A percentile compares a stretch with the other conserved stretches of the same genome.
These are phyloP conservation scores for Notocelia uddmanniana DNA, from an alignment of 2,888 invertebrate genomes.

Conservation along the genomic window DNA sequence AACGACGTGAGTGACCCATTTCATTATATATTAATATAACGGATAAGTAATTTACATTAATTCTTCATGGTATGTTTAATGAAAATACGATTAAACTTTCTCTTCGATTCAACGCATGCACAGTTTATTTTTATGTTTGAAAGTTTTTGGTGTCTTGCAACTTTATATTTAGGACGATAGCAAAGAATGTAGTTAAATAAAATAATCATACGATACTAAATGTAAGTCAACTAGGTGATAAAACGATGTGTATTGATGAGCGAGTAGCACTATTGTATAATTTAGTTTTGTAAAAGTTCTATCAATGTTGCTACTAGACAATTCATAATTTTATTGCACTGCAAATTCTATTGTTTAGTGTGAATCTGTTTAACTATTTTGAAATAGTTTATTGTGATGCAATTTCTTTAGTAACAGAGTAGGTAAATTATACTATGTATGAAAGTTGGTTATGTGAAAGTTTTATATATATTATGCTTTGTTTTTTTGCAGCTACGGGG, in stretches of 20 bases:
- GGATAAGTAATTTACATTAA: no score
- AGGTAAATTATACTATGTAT: constrained; percentile 33
- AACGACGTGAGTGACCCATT: no score
- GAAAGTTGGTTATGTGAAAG: constrained; percentile 37
- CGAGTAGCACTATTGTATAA: constrained; percentile 70
- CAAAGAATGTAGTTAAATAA: constrained; percentile 55
- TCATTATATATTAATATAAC: no score
- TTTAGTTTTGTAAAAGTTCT: constrained; percentile 44
- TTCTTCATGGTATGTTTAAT: not conserved
- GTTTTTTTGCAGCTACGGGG: constrained; percentile 7
- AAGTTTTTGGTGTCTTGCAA: constrained; percentile 29
- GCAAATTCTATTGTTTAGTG: constrained; percentile 18
- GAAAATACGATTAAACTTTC: not conserved
- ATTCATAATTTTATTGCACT: constrained; percentile 30
- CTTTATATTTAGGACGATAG: constrained; percentile 42
- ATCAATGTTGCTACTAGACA: constrained; percentile 50
- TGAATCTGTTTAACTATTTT: constrained; percentile 28
- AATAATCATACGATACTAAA: constrained; percentile 63
- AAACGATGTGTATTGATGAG: constrained; percentile 57
- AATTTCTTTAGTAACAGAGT: constrained; percentile 25
- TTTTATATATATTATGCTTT: constrained; percentile 23
- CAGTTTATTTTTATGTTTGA: constrained; percentile 14
- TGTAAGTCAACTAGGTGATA: constrained; percentile 57
- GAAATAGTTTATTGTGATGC: constrained; percentile 36
- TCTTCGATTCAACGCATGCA: not conserved